Conservation (phyloP, 30 jellyfish, hydroid and myxozoan genomes). For the Nemopilema nomurai region DNA sequence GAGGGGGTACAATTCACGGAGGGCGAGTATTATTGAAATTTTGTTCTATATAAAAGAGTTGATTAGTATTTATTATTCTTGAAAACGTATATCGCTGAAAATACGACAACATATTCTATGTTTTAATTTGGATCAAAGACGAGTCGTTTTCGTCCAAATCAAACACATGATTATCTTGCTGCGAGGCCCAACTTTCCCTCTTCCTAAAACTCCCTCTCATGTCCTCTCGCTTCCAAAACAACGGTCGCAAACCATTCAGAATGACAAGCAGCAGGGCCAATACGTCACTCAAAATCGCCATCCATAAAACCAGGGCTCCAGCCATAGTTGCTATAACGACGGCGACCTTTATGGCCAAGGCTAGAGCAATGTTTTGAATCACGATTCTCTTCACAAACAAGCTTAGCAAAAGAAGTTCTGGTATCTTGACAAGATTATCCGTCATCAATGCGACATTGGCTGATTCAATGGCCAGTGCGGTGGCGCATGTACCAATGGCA, state of each 20-base stretch:
- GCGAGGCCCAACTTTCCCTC: neutral
- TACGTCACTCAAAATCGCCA: constrained; percentile 90
- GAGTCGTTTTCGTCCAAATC: constrained; percentile 11
- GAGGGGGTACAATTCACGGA: too few species aligned
- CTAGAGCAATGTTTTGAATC: constrained; percentile 67
- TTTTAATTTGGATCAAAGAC: constrained; percentile 12
- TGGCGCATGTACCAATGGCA: constrained; percentile 90
- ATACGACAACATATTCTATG: too few species aligned
- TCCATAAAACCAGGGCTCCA: constrained; percentile 67
- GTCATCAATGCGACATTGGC: constrained; percentile 92
- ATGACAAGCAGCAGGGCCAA: constrained; percentile 78
- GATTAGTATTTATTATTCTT: too few species aligned
- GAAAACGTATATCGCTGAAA: too few species aligned
- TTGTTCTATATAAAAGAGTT: too few species aligned
- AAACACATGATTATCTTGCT: neutral
- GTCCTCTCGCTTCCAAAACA: constrained; percentile 48
- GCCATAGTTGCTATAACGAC: constrained; percentile 70
- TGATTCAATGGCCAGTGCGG: constrained; percentile 93
- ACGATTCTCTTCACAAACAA: constrained; percentile 67
- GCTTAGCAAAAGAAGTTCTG: constrained; percentile 60
- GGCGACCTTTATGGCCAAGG: constrained; percentile 60
- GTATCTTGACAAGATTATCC: constrained; percentile 76
- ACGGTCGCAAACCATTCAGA: constrained; percentile 85
- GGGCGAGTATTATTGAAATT: too few species aligned
- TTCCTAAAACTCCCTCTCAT: neutral